Evolutionary conservation across 2,113 vertebrate species (phyloP).

Genomic region (Lutjanus erythropterus): DNA sequence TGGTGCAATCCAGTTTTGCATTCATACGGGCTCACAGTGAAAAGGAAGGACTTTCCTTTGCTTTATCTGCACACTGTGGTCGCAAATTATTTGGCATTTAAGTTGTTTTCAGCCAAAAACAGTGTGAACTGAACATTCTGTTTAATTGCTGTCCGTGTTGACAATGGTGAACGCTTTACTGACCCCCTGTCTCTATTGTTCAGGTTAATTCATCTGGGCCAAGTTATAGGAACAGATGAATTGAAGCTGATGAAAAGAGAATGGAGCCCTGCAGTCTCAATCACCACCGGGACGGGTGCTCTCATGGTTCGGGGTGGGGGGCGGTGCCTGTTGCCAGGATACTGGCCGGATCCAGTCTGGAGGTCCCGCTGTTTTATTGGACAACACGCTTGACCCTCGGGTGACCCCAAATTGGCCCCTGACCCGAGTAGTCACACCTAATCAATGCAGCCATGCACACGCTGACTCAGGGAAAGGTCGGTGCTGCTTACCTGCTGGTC

Average conservation of each 20-base stretch:
- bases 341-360: slow-evolving; percentile 69
- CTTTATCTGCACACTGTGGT: neutral
- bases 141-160: slow-evolving; percentile 69
- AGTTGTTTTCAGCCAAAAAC: slow-evolving; percentile 59
- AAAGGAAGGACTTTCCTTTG: slow-evolving; percentile 10
- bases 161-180: slow-evolving; percentile 68
- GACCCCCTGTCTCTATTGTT: slow-evolving; percentile 77
- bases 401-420: slow-evolving; percentile 80
- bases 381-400: slow-evolving; percentile 79
- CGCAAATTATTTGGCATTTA: slow-evolving; percentile 43
- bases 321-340: slow-evolving; percentile 82
- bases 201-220: slow-evolving; percentile 78
- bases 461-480: slow-evolving; percentile 59
- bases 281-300: slow-evolving; percentile 69
- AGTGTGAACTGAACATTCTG: slow-evolving; percentile 61
- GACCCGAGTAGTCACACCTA: slow-evolving; percentile 78
- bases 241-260: slow-evolving; percentile 80
- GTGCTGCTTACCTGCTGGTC: slow-evolving; percentile 74
- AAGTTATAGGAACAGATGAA: slow-evolving; percentile 75
- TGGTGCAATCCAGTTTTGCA: neutral
- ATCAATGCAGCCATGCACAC: slow-evolving; percentile 76
- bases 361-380: slow-evolving; percentile 84
- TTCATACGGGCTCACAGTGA: neutral
- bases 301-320: slow-evolving; percentile 70
- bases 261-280: slow-evolving; percentile 77